Base-by-base conservation (phyloP, 2,888 invertebrate species). In the Brachypalpus laphriformis region DNA sequence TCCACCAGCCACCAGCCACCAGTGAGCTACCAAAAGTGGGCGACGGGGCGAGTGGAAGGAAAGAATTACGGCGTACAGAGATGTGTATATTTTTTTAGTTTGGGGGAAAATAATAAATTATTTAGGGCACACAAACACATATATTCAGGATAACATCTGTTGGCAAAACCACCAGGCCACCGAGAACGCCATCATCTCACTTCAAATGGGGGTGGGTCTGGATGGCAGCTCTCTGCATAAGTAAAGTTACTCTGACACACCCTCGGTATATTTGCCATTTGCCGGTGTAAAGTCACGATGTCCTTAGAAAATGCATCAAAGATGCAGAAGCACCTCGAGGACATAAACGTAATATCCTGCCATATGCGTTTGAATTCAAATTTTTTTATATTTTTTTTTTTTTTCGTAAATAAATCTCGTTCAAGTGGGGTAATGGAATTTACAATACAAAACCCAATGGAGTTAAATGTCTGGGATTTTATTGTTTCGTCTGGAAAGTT, bases 401-500 rank as follows among this genome's bases (percentile, higher is more conserved):
- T 34, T 16, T 65, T 16, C n/a, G 8, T 22, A 72, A 72, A 72
- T 37, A 42, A 72, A 63, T 74, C 45, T 40, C 61, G 31, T 59
- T 56, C 61, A 51, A 66, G 28, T 51, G 49, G 28, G 28, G 57
- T 61, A 77, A 34, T 61, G 20, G 59, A 76, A 59, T 81, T 80
- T 71, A 75, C 59, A 75, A 71, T 47, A 75, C 59, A 75, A 71
- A 47, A 47, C 71, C 75, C 66, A 49, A 49, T 40, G 80, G 65
- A 61, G 42, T 40, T 18, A 59, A 59, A 61, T 65, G 83, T 81
- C 85, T 81, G 70, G 22, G 54, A 76, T 81, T 85, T 81, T 81
- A 85, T 85, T 85, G 81, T 85, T 85, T 71, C 71, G 76, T 85
- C 85, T 81, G 81, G 85, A 76, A 85, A 81, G 81, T 76, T 85